Evolutionary conservation across 2,888 invertebrate species (phyloP), one percentile per base, ranked within the genome.

Genomic region (Petrophora chlorosata): DNA sequence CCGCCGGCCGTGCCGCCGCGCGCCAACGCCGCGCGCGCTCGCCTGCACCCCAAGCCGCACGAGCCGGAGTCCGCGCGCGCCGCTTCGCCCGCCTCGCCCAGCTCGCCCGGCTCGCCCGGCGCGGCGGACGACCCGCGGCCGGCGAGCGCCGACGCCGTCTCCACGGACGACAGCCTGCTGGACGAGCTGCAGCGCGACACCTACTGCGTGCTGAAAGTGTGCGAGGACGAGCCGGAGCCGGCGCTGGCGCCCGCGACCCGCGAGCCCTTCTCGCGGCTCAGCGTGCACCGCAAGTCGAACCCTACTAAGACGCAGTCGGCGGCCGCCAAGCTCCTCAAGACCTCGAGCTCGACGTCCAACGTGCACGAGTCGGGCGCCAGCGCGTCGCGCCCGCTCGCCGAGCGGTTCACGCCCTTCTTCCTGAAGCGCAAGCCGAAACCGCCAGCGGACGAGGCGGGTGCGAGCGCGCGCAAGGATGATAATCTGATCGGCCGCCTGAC

Each of bases 391-490:
- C 86, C 85, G 38, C 58, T 90, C 47, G 59, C 86, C n/a, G 90
- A 90, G 56, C 70, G 90, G 10, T 65, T 90, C 34, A 85, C 90
- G 52, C 89, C 90, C n/a, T 89, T 84, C 56, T 90, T 91, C 57
- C 68, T 89, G 4, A 91, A 90, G 60, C 85, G 83, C 65, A 89
- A 88, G 57, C 64, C 85, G 34, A 88, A 89, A 55, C 76, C 76
- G 15, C 51, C 77, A n/a, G n/a, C n/a, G 19, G 82, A 80, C 34
- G 23, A 70, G 45, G 63, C 62, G 50, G 53, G 65, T 23, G 59
- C 65, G 5, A 61, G 23, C 36, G 63, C 61, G 29, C 75, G 79
- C 30, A 82, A 81, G 67, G 83, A 87, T 61, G 88, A 86, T 44
- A 87, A 87, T 61, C 77, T 87, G 51, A 79, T 88, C 50, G 89